Evolutionary conservation across 2,888 invertebrate genomes (phyloP), one percentile per base, ranked within the genome.

Genomic region (Rambutsinella grinnellia): DNA sequence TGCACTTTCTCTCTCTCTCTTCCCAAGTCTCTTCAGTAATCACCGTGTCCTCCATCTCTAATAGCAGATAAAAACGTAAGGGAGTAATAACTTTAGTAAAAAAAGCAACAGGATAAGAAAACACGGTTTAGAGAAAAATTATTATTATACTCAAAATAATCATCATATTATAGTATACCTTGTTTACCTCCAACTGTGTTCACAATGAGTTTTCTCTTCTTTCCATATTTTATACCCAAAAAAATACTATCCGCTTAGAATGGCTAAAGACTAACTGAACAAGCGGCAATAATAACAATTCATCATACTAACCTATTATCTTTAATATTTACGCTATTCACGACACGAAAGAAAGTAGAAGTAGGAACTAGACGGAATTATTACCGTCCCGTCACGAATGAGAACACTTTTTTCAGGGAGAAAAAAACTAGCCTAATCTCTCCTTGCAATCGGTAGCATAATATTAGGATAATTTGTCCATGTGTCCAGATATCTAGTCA

Each of bases 221-320:
- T 13, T 36, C 6, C 36, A 36, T 13, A 8, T 36, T 36, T 13
- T 36, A 5, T 56, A 21, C 24, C 10, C 17, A 60, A 60, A 28
- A 36, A 57, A 54, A 53, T 46, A 61, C 61, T 61, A 26, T 56
- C 27, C 19, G 71, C 63, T 65, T 71, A 44, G 71, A 71, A 71
- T 65, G 71, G 70, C 70, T 70, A 56, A 26, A 49, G 47, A 71
- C 71, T 71, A 71, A 71, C 71, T 58, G 71, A 57, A 36, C 62
- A 46, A 70, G 53, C 53, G 53, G 53, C 24, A 44, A 47, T 53
- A n/a, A 51, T 28, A 49, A 44, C 17, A 23, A 19, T n/a, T n/a
- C n/a, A 28, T 51, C 56, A 56, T 66, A 56, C 57, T 66, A 65
- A 54, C 54, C 15, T 53, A 53, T 17, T 21, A 53, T 53, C 21